Evolutionary conservation across 2,888 invertebrate species (phyloP).

Genomic region (Lathronympha strigana): DNA sequence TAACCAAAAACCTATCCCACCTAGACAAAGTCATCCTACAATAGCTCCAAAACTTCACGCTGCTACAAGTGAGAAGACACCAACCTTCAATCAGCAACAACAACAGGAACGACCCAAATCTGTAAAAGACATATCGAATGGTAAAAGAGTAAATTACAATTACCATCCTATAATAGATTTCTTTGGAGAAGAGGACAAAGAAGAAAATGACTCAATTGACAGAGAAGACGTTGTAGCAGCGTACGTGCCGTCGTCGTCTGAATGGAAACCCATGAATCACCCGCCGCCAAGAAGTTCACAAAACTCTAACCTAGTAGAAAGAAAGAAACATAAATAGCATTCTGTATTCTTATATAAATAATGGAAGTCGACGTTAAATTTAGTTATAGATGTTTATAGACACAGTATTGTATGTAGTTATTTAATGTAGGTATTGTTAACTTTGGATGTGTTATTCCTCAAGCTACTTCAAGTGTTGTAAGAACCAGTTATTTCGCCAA

Average conservation of each 20-base stretch:
- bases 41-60: slow-evolving; percentile 71
- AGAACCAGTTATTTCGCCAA: background rate
- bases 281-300: slow-evolving; percentile 61
- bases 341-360: slow-evolving; percentile 2
- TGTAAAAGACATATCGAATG: slow-evolving; percentile 57
- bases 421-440: background rate
- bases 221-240: slow-evolving; percentile 67
- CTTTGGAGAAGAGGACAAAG: slow-evolving; percentile 82
- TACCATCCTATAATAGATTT: slow-evolving; percentile 94
- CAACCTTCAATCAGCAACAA: slow-evolving; percentile 53
- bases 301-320: slow-evolving; percentile 49
- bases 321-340: slow-evolving; percentile 56
- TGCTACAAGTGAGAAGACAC: slow-evolving; percentile 60
- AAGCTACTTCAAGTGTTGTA: background rate
- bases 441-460: background rate
- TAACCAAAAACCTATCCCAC: slow-evolving; percentile 51
- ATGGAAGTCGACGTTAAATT: background rate
- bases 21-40: slow-evolving; percentile 57
- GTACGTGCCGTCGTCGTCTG: slow-evolving; percentile 63
- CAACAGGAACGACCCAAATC: slow-evolving; percentile 54
- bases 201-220: slow-evolving; percentile 68
- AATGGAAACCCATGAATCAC: slow-evolving; percentile 80
- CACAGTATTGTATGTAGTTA: background rate
- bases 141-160: slow-evolving; percentile 89
- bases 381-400: slow-evolving; percentile 1